A percentile compares a stretch with the other conserved stretches of the same genome.
phyloP scores from a whole-genome alignment of 2,113 vertebrate species.

The Cheilinus undulatus region DNA sequence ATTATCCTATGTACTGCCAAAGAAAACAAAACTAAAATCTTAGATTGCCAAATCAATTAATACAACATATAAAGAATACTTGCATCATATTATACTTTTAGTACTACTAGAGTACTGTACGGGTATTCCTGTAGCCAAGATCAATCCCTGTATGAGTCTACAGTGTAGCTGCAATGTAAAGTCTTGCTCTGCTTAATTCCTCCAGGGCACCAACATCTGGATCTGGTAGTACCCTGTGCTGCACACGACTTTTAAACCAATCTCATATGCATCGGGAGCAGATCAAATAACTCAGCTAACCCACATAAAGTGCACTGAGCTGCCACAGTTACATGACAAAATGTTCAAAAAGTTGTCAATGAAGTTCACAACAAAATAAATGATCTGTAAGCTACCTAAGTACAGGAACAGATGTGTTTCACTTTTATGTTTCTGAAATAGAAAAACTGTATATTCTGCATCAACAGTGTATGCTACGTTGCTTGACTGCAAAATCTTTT shows the following conservation, averaged over 20 bases:
- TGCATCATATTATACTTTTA: neutral
- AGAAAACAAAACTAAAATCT: no score
- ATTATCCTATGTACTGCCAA: no score
- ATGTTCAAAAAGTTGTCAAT: neutral
- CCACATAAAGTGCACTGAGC: slow-evolving; percentile 4
- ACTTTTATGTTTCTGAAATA: neutral
- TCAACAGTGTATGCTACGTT: no score
- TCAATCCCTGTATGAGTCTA: neutral
- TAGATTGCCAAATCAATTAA: no score
- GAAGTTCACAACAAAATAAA: neutral
- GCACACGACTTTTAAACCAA: slow-evolving; percentile 12
- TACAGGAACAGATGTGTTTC: slow-evolving; percentile 3
- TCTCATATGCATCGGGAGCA: neutral
- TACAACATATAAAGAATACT: no score
- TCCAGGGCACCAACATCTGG: slow-evolving; percentile 26
- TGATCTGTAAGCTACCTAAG: neutral
- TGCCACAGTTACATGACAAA: neutral
- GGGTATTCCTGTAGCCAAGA: neutral
- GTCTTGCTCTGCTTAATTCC: neutral
- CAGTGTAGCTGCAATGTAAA: neutral
- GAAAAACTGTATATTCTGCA: neutral
- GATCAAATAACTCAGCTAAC: slow-evolving; percentile 13
- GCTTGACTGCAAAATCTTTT: no score
- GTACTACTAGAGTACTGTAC: no score
- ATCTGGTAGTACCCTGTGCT: slow-evolving; percentile 16